Percentiles rank a stretch among this genome's conserved stretches.
Conservation (phyloP, 1,140 invertebrate genomes). For the Sycobia sp. region DNA sequence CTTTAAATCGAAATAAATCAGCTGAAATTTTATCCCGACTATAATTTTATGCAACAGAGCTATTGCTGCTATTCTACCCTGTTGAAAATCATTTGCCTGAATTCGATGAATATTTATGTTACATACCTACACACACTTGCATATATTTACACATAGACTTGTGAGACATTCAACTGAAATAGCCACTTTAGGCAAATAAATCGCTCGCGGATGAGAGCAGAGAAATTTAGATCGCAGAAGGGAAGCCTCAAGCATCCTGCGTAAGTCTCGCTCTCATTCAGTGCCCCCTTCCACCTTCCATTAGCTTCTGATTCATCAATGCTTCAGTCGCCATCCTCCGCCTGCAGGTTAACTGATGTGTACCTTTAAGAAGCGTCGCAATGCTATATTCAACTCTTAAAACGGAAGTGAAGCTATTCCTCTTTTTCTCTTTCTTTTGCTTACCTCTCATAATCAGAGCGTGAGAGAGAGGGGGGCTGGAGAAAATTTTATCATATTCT, state of each 20-base stretch:
- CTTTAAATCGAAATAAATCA: too few relatives aligned
- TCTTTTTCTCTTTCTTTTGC: slow-evolving; percentile 21
- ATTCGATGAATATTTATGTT: too few relatives aligned
- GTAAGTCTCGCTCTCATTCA: slow-evolving; percentile 63
- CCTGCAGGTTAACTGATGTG: slow-evolving; percentile 42
- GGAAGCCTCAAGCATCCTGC: slow-evolving; percentile 60
- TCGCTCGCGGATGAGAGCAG: slow-evolving; percentile 38
- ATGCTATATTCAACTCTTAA: slow-evolving; percentile 32
- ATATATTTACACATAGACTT: too few relatives aligned
- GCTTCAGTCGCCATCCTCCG: slow-evolving; percentile 61
- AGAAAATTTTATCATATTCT: slow-evolving; percentile 60
- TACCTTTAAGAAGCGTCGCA: slow-evolving; percentile 30
- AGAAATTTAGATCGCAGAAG: slow-evolving; percentile 51
- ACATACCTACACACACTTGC: not conserved
- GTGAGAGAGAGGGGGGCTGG: too few relatives aligned
- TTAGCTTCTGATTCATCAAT: not conserved
- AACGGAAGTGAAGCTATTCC: slow-evolving; percentile 47
- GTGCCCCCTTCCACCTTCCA: slow-evolving; percentile 46
- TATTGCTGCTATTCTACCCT: too few relatives aligned
- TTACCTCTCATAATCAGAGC: not conserved
- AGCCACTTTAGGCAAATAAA: slow-evolving; percentile 61
- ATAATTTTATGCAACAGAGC: too few relatives aligned
- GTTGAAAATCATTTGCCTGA: too few relatives aligned
- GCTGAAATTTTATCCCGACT: too few relatives aligned
- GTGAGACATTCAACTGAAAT: slow-evolving; percentile 48